Conservation (phyloP, 2,113 vertebrate genomes). For the Lethenteron reissneri region DNA sequence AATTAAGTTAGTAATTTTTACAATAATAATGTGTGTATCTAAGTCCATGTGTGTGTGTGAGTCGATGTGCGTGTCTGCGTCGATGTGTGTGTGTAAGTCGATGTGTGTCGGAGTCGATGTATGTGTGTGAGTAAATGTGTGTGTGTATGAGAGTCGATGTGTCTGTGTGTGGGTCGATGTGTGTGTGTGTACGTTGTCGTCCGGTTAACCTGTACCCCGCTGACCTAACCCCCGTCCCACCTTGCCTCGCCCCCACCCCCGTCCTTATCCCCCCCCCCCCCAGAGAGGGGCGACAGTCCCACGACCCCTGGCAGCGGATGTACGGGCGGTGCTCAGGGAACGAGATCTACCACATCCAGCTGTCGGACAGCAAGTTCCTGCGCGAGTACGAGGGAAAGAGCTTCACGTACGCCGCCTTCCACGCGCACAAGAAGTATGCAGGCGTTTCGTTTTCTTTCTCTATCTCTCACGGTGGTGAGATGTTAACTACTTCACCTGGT, state of each 20-base stretch:
- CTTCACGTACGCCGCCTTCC: conserved; percentile 85
- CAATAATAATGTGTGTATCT: neutral
- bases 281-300: conserved; percentile 65
- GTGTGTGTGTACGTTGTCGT: neutral
- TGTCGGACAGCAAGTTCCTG: conserved; percentile 84
- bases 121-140: neutral
- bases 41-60: neutral
- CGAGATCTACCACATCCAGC: conserved; percentile 77
- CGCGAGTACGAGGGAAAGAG: conserved; percentile 81
- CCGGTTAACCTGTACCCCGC: neutral
- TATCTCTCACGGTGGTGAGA: neutral
- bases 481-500: neutral
- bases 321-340: conserved; percentile 86
- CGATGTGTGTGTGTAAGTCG: neutral
- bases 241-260: neutral
- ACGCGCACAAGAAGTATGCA: conserved; percentile 84
- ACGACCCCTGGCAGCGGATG: conserved; percentile 83
- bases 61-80: neutral
- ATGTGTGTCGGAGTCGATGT: neutral
- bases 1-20: neutral
- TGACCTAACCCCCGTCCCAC: neutral
- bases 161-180: too few species aligned
- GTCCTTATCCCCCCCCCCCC: neutral
- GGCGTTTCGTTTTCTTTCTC: neutral
- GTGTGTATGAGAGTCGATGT: neutral